These are phyloP conservation scores for Protodeltote pygarga DNA, from an alignment of 2,888 invertebrate species.

Conservation along the genomic window DNA sequence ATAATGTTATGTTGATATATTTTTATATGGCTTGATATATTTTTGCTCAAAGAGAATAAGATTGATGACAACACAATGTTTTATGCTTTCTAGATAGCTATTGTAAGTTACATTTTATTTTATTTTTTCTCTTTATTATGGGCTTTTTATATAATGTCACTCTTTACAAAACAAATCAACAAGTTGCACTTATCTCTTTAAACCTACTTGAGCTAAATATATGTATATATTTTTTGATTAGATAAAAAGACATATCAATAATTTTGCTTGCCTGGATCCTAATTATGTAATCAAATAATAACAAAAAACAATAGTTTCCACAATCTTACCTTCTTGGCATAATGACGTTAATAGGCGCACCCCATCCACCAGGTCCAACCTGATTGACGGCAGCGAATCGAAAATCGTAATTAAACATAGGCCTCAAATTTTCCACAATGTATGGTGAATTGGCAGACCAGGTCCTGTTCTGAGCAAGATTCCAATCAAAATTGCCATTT, in stretches of 20 bases:
- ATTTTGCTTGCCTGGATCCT: background rate
- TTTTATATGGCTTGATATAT: constrained; percentile 1
- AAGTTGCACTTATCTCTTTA: too few species aligned
- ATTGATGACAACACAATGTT: too few species aligned
- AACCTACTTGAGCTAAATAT: too few species aligned
- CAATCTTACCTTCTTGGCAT: constrained; percentile 89
- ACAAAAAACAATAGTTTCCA: background rate
- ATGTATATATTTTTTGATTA: too few species aligned
- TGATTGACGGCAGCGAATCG: constrained; percentile 94
- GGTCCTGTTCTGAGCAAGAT: constrained; percentile 89
- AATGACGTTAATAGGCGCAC: constrained; percentile 87
- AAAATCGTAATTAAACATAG: constrained; percentile 92
- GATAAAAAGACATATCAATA: too few species aligned
- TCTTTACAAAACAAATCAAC: too few species aligned
- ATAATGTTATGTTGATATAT: constrained; percentile 6
- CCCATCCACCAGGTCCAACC: constrained; percentile 93
- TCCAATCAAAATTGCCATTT: constrained; percentile 89
- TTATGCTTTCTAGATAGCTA: too few species aligned
- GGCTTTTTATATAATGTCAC: too few species aligned
- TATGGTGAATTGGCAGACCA: constrained; percentile 94
- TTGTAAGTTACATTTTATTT: too few species aligned
- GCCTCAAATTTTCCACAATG: constrained; percentile 92
- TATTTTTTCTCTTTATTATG: too few species aligned
- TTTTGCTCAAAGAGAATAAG: too few species aligned
- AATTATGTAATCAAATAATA: background rate